Evolutionary conservation across 2,113 vertebrate species (phyloP).

Genomic region (Bagarius yarrelli): DNA sequence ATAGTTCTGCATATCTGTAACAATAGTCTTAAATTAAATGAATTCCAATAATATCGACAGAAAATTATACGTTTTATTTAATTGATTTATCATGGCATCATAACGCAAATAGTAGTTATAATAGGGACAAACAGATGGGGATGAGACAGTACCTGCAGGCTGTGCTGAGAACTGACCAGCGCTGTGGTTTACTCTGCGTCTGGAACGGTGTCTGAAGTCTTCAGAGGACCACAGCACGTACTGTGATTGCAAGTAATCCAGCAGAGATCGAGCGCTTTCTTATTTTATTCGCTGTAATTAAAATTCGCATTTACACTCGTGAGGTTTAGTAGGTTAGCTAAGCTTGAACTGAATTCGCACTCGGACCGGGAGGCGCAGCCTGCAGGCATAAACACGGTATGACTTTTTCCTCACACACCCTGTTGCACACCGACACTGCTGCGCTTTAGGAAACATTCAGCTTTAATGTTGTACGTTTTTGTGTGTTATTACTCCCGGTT

Average conservation of each 20-base stretch:
- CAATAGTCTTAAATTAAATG: not conserved
- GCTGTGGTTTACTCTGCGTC: slow-evolving; percentile 1
- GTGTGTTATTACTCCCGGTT: not conserved
- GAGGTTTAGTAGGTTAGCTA: slow-evolving; percentile 40
- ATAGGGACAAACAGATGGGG: not conserved
- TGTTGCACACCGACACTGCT: slow-evolving; percentile 43
- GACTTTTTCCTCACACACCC: slow-evolving; percentile 47
- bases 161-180: not conserved
- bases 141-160: not conserved
- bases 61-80: not conserved
- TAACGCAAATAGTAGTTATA: not conserved
- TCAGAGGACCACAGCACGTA: slow-evolving; percentile 60
- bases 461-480: slow-evolving; percentile 11
- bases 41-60: not conserved
- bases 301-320: slow-evolving; percentile 64
- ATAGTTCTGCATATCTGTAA: not conserved
- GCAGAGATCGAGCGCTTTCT: slow-evolving; percentile 59
- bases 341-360: not conserved
- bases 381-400: slow-evolving; percentile 76
- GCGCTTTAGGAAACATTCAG: slow-evolving; percentile 24
- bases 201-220: slow-evolving; percentile 34
- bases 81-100: not conserved
- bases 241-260: slow-evolving; percentile 64
- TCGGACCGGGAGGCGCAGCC: slow-evolving; percentile 16
- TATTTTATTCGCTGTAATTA: slow-evolving; percentile 4